These are phyloP conservation scores for Drosophila ezoana DNA, from an alignment of 2,888 invertebrate species.

Conservation along the genomic window DNA sequence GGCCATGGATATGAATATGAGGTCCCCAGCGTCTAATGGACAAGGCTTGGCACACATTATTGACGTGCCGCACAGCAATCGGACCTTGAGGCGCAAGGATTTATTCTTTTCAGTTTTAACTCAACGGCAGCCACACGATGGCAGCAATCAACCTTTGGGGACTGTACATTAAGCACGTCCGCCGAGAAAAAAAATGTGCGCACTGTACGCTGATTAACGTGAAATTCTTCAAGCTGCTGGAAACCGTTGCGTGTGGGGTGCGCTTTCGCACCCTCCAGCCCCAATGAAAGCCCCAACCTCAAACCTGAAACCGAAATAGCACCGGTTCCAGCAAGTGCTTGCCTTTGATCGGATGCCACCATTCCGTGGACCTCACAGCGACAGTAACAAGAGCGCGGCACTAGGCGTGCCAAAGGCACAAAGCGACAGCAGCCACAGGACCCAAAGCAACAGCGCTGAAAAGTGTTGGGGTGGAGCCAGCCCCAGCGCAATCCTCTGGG, in stretches of 20 bases:
- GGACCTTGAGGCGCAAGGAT: conserved; percentile 65
- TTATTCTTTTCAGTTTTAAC: conserved; percentile 57
- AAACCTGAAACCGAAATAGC: background rate
- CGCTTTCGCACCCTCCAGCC: background rate
- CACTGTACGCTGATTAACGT: conserved; percentile 38
- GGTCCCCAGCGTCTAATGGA: conserved; percentile 56
- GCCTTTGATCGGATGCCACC: conserved; percentile 70
- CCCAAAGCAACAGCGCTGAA: conserved; percentile 25
- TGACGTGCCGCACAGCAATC: conserved; percentile 49
- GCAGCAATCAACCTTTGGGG: conserved; percentile 66
- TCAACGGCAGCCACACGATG: conserved; percentile 46
- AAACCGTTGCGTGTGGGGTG: conserved; percentile 3
- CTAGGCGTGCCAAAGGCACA: conserved; percentile 65
- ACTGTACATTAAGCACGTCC: conserved; percentile 47
- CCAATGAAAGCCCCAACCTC: background rate
- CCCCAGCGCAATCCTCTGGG: conserved; percentile 31
- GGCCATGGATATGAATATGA: conserved; percentile 37
- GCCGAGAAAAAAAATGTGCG: conserved; percentile 24
- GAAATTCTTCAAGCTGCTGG: conserved; percentile 28
- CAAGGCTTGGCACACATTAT: conserved; percentile 45
- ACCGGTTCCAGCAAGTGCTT: conserved; percentile 24
- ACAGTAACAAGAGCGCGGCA: conserved; percentile 58
- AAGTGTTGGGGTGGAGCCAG: conserved; percentile 40
- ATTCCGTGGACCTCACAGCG: conserved; percentile 57
- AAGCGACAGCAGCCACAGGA: conserved; percentile 35